phyloP scores from a whole-genome alignment of 2,797 vertebrate species.

The Amazonetta brasiliensis region DNA sequence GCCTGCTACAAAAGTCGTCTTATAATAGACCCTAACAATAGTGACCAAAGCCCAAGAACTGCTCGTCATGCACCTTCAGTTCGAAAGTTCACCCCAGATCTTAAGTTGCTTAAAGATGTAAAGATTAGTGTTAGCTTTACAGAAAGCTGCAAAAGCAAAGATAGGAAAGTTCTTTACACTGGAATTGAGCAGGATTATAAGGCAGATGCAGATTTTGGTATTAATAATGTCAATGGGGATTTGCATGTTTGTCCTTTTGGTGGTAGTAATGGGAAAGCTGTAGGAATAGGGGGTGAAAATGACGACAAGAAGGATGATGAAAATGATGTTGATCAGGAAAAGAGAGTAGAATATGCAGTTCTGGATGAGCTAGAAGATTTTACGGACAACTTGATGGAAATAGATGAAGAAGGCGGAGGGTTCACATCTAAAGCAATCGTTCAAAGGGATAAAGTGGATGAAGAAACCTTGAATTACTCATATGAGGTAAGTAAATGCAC shows the following conservation, averaged over 20 bases:
- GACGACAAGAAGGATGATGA: conserved; percentile 86
- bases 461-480: conserved; percentile 89
- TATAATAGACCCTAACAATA: conserved; percentile 84
- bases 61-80: conserved; percentile 93
- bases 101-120: conserved; percentile 96
- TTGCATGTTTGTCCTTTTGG: conserved; percentile 87
- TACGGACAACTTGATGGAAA: conserved; percentile 95
- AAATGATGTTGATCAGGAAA: conserved; percentile 90
- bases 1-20: conserved; percentile 88
- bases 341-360: conserved; percentile 98
- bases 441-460: conserved; percentile 92
- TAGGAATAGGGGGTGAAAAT: conserved; percentile 79
- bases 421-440: conserved; percentile 93
- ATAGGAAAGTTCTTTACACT: conserved; percentile 96
- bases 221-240: conserved; percentile 89
- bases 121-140: conserved; percentile 97
- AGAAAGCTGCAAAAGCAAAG: conserved; percentile 94
- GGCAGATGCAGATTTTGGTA: conserved; percentile 76
- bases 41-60: conserved; percentile 91
- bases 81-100: conserved; percentile 94
- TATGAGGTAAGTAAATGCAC: conserved; percentile 89
- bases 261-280: conserved; percentile 78
- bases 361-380: conserved; percentile 98
- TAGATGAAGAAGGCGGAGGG: conserved; percentile 89
- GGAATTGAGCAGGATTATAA: conserved; percentile 86